phyloP scores from a whole-genome alignment of 2,888 invertebrate species.

The Glomeris marginata region DNA sequence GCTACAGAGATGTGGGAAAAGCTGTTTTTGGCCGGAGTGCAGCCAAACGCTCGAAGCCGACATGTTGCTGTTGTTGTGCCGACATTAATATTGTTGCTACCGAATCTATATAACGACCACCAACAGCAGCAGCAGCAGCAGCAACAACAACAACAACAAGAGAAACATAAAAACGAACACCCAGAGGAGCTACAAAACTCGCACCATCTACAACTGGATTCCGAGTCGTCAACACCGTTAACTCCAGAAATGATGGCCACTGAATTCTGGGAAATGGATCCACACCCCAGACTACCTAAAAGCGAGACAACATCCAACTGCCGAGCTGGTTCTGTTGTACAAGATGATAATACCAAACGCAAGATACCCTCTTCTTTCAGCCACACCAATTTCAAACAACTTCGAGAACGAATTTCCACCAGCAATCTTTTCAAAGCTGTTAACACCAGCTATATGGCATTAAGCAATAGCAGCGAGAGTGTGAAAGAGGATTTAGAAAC shows the following conservation, averaged over 20 bases:
- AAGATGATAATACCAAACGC: neutral
- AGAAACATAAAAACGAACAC: neutral
- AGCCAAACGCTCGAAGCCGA: constrained; percentile 21
- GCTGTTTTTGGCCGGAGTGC: constrained; percentile 27
- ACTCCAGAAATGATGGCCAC: neutral
- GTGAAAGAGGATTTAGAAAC: constrained; percentile 11
- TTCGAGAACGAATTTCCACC: constrained; percentile 14
- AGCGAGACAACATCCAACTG: constrained; percentile 10
- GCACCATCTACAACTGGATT: constrained; percentile 2
- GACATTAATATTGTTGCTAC: constrained; percentile 12
- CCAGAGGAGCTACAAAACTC: neutral
- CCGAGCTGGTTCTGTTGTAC: neutral
- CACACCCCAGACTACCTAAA: constrained; percentile 1
- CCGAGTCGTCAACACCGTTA: neutral
- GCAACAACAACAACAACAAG: too few relatives aligned
- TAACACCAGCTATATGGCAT: constrained; percentile 13
- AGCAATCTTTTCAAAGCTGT: constrained; percentile 13
- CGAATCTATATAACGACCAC: constrained; percentile 1
- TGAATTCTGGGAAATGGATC: constrained; percentile 4
- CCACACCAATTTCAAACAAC: constrained; percentile 9
- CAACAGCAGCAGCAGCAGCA: too few relatives aligned
- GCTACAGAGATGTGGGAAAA: constrained; percentile 63
- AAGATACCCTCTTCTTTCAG: constrained; percentile 9
- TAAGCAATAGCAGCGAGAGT: constrained; percentile 16
- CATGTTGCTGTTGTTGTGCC: constrained; percentile 20